Conservation (phyloP, 2,113 vertebrate genomes). For the Toxostoma redivivum region DNA sequence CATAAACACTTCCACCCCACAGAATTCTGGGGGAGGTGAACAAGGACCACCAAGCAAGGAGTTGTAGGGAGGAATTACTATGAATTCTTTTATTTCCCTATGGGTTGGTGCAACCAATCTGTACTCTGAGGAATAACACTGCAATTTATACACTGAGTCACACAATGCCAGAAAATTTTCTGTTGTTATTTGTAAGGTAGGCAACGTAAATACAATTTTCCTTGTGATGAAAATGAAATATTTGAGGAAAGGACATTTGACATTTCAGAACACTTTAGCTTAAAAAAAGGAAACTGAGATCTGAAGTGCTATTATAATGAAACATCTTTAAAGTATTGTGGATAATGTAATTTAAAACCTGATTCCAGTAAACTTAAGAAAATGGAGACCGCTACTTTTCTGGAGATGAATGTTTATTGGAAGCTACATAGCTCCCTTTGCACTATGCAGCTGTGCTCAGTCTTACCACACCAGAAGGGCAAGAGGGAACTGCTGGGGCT, state of each 20-base stretch:
- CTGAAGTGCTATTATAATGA: not conserved
- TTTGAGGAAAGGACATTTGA: not conserved
- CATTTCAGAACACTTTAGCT: not conserved
- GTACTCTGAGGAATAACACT: not conserved
- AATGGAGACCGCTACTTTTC: not conserved
- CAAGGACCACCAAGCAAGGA: not conserved
- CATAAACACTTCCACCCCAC: not conserved
- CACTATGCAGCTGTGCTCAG: rapidly evolving
- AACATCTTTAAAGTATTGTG: not conserved
- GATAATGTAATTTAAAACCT: not conserved
- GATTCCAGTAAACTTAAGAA: not conserved
- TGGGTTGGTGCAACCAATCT: not conserved
- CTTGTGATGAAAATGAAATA: not conserved
- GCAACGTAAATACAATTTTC: not conserved
- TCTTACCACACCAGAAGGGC: not conserved
- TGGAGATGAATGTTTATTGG: not conserved
- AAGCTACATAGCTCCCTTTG: not conserved
- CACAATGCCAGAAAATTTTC: not conserved
- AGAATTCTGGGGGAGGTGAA: not conserved
- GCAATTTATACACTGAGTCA: not conserved
- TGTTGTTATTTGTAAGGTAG: not conserved
- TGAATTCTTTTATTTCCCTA: not conserved
- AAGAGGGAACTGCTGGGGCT: not conserved
- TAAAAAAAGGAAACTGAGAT: not conserved
- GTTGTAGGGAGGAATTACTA: not conserved